Percentiles rank a stretch among this genome's conserved stretches.
phyloP scores from a whole-genome alignment of 2,888 invertebrate genomes.

The Cephalotes varians region DNA sequence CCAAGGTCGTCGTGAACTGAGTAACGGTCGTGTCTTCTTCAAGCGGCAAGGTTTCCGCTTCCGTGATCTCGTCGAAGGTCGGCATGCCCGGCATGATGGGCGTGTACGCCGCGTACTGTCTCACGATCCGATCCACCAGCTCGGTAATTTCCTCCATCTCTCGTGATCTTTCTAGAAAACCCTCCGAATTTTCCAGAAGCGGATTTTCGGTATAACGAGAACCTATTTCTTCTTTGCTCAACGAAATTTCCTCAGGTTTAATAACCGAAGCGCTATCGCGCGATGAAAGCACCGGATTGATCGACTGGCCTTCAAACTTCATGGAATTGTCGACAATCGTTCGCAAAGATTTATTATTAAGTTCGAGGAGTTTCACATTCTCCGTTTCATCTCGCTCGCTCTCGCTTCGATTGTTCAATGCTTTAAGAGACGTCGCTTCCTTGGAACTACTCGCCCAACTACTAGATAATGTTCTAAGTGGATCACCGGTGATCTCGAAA shows the following conservation, averaged over 20 bases:
- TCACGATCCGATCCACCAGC: conserved; percentile 33
- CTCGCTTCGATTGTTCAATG: not conserved
- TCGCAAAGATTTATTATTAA: conserved; percentile 21
- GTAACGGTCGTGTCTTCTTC: conserved; percentile 15
- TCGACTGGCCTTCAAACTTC: not conserved
- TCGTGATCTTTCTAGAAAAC: not conserved
- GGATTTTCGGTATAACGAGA: not conserved
- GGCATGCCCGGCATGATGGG: conserved; percentile 33
- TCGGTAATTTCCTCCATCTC: conserved; percentile 34
- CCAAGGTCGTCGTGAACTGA: conserved; percentile 3
- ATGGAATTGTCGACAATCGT: conserved; percentile 2
- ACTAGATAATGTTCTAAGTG: not conserved
- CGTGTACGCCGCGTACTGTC: conserved; percentile 21
- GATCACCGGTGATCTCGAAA: not conserved
- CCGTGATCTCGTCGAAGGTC: conserved; percentile 45
- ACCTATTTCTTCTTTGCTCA: not conserved
- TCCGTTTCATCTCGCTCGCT: not conserved
- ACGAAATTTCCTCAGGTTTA: not conserved
- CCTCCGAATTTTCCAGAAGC: not conserved
- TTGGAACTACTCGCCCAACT: not conserved
- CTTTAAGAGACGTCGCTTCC: not conserved
- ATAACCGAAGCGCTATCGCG: not conserved
- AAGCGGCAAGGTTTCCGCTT: conserved; percentile 23
- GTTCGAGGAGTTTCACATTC: conserved; percentile 14
- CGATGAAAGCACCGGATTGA: not conserved